Percentiles rank a stretch among this genome's conserved stretches.
These are phyloP conservation scores for Quiscalus mexicanus DNA, from an alignment of 2,113 vertebrate species.

Conservation along the genomic window DNA sequence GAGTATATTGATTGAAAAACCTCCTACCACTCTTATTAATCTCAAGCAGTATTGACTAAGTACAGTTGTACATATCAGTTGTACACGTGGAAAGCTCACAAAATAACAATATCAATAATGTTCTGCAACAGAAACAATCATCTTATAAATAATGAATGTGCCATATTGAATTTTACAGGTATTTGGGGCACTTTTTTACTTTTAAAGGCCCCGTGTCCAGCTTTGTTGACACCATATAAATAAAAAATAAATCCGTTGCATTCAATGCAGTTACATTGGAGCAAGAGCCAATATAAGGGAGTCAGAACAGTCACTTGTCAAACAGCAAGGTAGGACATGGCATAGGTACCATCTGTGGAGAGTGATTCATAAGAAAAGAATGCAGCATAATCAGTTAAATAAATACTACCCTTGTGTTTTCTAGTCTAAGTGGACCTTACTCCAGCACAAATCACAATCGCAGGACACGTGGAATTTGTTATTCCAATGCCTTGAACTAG, in stretches of 20 bases:
- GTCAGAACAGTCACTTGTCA: conserved; percentile 28
- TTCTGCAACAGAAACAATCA: conserved; percentile 50
- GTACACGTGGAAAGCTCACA: conserved; percentile 33
- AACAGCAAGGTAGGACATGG: conserved; percentile 46
- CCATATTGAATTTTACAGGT: conserved; percentile 8
- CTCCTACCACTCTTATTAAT: conserved; percentile 56
- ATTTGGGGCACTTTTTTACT: conserved; percentile 43
- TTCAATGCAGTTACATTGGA: background rate
- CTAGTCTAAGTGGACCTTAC: conserved; percentile 32
- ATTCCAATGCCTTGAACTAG: background rate
- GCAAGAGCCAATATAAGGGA: background rate
- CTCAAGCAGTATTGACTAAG: conserved; percentile 49
- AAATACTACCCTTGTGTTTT: conserved; percentile 63
- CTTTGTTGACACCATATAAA: conserved; percentile 22
- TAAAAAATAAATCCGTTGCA: background rate
- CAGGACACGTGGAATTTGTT: background rate
- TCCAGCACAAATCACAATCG: conserved; percentile 32
- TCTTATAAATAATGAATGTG: conserved; percentile 59
- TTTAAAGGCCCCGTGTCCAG: background rate
- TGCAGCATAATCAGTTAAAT: conserved; percentile 66
- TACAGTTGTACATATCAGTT: conserved; percentile 34
- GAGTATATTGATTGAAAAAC: conserved; percentile 46
- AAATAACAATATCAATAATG: conserved; percentile 60
- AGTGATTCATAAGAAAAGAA: conserved; percentile 63
- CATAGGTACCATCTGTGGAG: conserved; percentile 62